Evolutionary conservation across 1,140 invertebrate species (phyloP), one percentile per base, ranked within the genome.

Genomic region (Lordiphosa mommai): DNA sequence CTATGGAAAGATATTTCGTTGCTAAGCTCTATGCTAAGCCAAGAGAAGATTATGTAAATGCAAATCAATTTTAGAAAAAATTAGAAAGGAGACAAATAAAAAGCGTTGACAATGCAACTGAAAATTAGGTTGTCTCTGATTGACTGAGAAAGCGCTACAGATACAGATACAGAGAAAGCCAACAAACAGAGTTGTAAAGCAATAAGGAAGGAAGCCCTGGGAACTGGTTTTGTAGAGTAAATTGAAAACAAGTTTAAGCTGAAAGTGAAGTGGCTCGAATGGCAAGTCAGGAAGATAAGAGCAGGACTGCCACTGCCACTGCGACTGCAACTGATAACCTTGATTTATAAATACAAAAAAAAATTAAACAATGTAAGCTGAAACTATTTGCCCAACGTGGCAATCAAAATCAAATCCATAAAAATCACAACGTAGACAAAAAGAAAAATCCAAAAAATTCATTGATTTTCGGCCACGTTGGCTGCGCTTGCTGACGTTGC

Each of bases 221-320:
- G 30, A 82, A 79, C 74, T 73, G 73, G 74, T 79, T 79, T 64
- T 14, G 9, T 41, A 14, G 38, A 23, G 29, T 52, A 36, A 36
- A 64, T 53, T 51, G 48, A 38, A 79, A 82, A 82, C 74, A n/a
- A 44, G 74, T 80, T 82, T 80, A 48, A 40, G 40, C 23, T 65
- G 74, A 80, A 80, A 80, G 74, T 80, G 74, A 80, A 80, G 74
- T 76, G 76, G 76, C 61, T 14, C n/a, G n/a, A n/a, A n/a, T n/a
- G n/a, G n/a, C 33, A 16, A 43, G 16, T 17, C 30, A 12, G n/a
- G 32, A 9, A 8, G 68, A 79, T 79, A 79, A 72, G 41, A 56
- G 51, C 40, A 13, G 27, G 40, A 7, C 12, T 47, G 23, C 13
- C 29, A 38, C 29, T 53, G 65, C n/a, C n/a, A n/a, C n/a, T n/a